These are phyloP conservation scores for Tapera naevia DNA, from an alignment of 2,797 vertebrate species.

Conservation along the genomic window DNA sequence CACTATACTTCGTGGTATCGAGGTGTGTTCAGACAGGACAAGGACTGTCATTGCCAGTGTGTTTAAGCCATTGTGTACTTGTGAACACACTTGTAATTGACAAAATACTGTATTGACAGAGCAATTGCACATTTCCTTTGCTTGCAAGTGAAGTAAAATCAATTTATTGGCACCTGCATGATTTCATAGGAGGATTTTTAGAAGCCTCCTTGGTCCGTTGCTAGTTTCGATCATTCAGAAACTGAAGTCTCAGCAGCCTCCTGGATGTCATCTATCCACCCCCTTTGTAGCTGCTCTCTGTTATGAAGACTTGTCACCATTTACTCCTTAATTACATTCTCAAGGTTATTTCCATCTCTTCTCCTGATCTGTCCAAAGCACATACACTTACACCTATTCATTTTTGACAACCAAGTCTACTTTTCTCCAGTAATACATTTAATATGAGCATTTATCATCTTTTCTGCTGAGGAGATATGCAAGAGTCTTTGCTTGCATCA, in stretches of 20 bases:
- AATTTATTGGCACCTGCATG: background rate
- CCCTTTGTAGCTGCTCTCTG: slow-evolving; percentile 15
- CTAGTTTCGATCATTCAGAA: slow-evolving; percentile 11
- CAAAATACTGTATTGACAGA: background rate
- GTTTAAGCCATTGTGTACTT: background rate
- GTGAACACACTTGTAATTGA: background rate
- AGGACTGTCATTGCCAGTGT: background rate
- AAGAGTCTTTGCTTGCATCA: background rate
- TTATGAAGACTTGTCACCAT: slow-evolving; percentile 32
- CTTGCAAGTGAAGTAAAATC: background rate
- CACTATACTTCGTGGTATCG: background rate
- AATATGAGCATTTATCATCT: slow-evolving; percentile 43
- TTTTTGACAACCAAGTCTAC: slow-evolving; percentile 45
- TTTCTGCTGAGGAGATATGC: background rate
- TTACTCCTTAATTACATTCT: slow-evolving; percentile 49
- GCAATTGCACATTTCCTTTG: background rate
- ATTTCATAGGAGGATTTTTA: slow-evolving; percentile 13
- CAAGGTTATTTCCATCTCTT: slow-evolving; percentile 50
- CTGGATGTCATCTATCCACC: slow-evolving; percentile 5
- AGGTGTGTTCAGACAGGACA: background rate
- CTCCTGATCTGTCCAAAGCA: slow-evolving; percentile 18
- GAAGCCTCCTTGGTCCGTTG: background rate
- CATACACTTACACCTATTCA: slow-evolving; percentile 39
- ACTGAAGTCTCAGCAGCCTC: slow-evolving; percentile 29
- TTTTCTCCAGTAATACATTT: slow-evolving; percentile 38